These are phyloP conservation scores for Zaprionus gabonicus DNA, from an alignment of 1,140 invertebrate genomes.

Conservation along the genomic window DNA sequence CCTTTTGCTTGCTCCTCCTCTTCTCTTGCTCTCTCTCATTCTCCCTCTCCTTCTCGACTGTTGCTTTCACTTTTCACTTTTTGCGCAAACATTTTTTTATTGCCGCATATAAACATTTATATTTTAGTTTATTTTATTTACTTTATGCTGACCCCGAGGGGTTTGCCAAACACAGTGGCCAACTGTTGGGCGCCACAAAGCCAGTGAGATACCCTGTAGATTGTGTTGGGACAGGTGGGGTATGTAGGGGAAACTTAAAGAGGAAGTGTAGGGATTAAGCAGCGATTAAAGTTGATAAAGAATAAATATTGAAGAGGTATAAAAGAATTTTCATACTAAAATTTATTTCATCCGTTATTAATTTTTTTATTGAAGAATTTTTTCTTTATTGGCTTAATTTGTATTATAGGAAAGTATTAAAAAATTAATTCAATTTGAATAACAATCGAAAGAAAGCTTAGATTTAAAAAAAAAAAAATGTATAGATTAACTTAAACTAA, in stretches of 20 bases:
- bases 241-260: too few relatives aligned
- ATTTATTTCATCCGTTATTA: too few relatives aligned
- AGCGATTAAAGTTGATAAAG: too few relatives aligned
- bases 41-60: constrained; percentile 7
- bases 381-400: too few relatives aligned
- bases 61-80: constrained; percentile 21
- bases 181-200: constrained; percentile 29
- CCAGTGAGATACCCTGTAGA: neutral
- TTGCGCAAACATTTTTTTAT: constrained; percentile 51
- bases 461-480: too few relatives aligned
- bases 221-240: neutral
- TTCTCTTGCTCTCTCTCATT: constrained; percentile 54
- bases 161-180: constrained; percentile 17
- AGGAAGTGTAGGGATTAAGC: neutral
- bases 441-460: too few relatives aligned
- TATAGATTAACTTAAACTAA: too few relatives aligned
- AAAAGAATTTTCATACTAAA: too few relatives aligned
- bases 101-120: constrained; percentile 61
- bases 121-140: constrained; percentile 66
- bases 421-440: too few relatives aligned
- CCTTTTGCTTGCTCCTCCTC: constrained; percentile 2
- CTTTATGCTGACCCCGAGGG: constrained; percentile 33
- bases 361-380: too few relatives aligned
- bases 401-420: too few relatives aligned
- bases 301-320: too few relatives aligned